A percentile compares a stretch with the other conserved stretches of the same genome.
Evolutionary conservation across 1,140 invertebrate species (phyloP).

Genomic region (Eriosoma lanigerum): DNA sequence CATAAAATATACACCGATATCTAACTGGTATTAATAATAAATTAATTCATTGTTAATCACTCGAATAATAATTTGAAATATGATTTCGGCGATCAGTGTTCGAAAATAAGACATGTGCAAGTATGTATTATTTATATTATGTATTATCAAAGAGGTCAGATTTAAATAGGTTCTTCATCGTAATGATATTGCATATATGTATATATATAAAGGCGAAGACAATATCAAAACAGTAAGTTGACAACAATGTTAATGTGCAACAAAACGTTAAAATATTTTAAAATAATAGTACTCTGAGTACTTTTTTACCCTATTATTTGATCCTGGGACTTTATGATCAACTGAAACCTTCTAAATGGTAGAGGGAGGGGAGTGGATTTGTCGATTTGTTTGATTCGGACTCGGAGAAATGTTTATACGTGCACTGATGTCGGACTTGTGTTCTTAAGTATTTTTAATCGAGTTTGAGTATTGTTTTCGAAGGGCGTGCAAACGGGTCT

Average conservation of each 20-base stretch:
- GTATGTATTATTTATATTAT: too few relatives aligned
- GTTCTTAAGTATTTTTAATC: background rate
- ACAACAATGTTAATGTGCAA: background rate
- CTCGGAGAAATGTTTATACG: background rate
- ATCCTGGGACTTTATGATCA: background rate
- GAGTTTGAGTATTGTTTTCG: background rate
- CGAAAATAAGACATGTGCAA: too few relatives aligned
- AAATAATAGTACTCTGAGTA: background rate
- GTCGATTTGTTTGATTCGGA: background rate
- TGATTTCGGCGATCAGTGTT: too few relatives aligned
- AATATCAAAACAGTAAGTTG: background rate
- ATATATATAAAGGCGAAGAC: background rate
- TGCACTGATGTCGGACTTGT: too few relatives aligned
- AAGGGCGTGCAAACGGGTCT: too few relatives aligned
- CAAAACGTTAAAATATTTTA: background rate
- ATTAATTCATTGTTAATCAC: too few relatives aligned
- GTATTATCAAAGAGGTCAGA: too few relatives aligned
- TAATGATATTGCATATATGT: too few relatives aligned
- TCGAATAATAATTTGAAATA: too few relatives aligned
- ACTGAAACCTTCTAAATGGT: too few relatives aligned
- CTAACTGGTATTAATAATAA: background rate
- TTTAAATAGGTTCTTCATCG: too few relatives aligned
- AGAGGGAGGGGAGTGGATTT: too few relatives aligned
- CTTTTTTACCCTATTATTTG: slow-evolving; percentile 26
- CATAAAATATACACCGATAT: slow-evolving; percentile 4